Evolutionary conservation across 2,113 vertebrate species (phyloP), one percentile per base, ranked within the genome.

Genomic region (Atractosteus spatula): DNA sequence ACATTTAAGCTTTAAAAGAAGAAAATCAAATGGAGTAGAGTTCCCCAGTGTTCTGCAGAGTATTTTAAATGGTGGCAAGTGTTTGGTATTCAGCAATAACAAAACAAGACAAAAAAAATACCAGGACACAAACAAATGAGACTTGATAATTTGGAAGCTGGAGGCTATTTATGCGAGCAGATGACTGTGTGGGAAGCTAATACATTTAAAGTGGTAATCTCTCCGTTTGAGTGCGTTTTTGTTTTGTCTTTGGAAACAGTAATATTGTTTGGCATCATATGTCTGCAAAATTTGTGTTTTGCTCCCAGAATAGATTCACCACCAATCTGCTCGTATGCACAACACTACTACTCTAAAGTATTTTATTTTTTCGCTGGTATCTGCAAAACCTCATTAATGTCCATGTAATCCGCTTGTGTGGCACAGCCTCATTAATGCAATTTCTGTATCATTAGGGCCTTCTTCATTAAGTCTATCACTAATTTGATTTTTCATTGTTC

Each of bases 121-220:
- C 56, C 59, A 74, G 59, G 75, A 61, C 12, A 66, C 5, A 11
- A 16, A 44, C n/a, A 66, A 45, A 66, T 7, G 42, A 66, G 64
- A 3, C 64, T 47, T 14, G 12, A n/a, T 41, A 41, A 56, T 29
- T 47, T 43, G 41, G 47, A 67, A 47, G 56, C 62, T 72, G 41
- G 45, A 77, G 59, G 71, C 62, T 56, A 70, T 7, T 43, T 43
- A 66, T 68, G 44, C 17, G 51, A 54, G 47, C 68, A 6, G 44
- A 72, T 71, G 70, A 80, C 66, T 61, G 62, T 76, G 82, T 78
- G 72, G 77, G 77, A 72, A 78, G 73, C 47, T 81, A 68, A 78
- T 80, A 73, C 77, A 80, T 78, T 70, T 47, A 59, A 75, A 72
- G 66, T 77, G 73, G 74, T 79, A 69, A 41, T 56, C 61, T 70